phyloP scores from a whole-genome alignment of 1,140 invertebrate species.

The Saccostrea echinata region DNA sequence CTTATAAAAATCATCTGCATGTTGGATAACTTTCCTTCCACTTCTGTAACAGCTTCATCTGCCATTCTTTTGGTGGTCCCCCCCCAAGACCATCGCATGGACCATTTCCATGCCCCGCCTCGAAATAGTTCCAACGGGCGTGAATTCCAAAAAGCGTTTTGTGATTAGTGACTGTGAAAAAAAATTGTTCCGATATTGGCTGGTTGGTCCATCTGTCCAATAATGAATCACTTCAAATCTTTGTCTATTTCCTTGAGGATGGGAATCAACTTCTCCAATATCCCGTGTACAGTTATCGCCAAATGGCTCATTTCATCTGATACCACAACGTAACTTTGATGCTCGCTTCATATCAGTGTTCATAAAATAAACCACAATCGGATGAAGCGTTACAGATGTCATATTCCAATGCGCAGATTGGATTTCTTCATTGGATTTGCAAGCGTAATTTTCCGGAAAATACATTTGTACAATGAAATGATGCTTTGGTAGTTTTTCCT shows the following conservation, averaged over 20 bases:
- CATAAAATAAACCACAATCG: no score
- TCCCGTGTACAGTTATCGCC: no score
- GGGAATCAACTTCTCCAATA: no score
- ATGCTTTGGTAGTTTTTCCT: conserved; percentile 40
- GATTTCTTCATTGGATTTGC: no score
- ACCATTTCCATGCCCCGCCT: conserved; percentile 60
- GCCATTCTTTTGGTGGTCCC: conserved; percentile 59
- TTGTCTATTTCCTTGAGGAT: conserved; percentile 30
- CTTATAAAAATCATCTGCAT: conserved; percentile 55
- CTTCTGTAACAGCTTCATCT: conserved; percentile 52
- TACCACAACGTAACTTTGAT: conserved; percentile 55
- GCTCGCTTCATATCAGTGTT: background rate
- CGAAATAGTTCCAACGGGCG: conserved; percentile 60
- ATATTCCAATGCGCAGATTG: no score
- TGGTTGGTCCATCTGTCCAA: conserved; percentile 57
- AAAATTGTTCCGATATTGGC: conserved; percentile 54
- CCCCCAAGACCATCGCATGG: conserved; percentile 59
- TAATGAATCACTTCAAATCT: conserved; percentile 53
- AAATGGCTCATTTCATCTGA: conserved; percentile 55
- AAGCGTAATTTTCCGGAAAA: conserved; percentile 63
- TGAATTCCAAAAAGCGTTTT: background rate
- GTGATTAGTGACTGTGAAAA: conserved; percentile 45
- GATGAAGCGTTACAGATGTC: no score
- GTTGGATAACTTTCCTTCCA: conserved; percentile 52
- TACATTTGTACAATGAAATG: conserved; percentile 47